Base-by-base conservation (phyloP, 1,140 invertebrate species). In the Nephotettix cincticeps region DNA sequence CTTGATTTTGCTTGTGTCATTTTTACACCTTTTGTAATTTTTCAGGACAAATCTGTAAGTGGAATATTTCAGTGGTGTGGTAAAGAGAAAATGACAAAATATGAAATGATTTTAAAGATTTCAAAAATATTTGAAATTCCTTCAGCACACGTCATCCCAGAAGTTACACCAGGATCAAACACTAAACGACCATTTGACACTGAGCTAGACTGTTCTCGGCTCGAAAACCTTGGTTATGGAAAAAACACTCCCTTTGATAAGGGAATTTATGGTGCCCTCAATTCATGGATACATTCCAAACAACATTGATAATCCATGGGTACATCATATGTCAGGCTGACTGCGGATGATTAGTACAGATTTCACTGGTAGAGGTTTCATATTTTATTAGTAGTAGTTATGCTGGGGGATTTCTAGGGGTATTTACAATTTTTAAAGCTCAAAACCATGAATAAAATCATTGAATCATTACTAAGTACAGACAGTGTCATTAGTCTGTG, bases 11-110 rank as follows among this genome's bases (percentile, higher is more conserved):
- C n/a, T n/a, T n/a, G n/a, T n/a, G n/a, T n/a, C n/a, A n/a, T n/a
- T n/a, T n/a, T n/a, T n/a, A n/a, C n/a, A n/a, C n/a, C n/a, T n/a
- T n/a, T n/a, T n/a, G n/a, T n/a, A n/a, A n/a, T n/a, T n/a, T 72
- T 74, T 32, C 47, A 80, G 79, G 70, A 67, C 66, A 29, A 68
- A 64, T 25, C 64, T 30, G 11, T 84, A n/a, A 72, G 70, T 66
- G 84, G 84, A 27, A 80, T 84, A 25, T 87, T 80, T 73, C 86
- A 87, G 51, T 87, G 83, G 81, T 81, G 80, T 77, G 84, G 84
- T 1, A 72, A 79, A 69, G 84, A 87, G 77, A 74, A 77, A 17
- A 79, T 86, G 76, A 87, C 86, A 17, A 87, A 87, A 72, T 86
- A 85, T 77, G 79, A 83, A 63, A 87, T 87, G 85, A 78, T 81